Evolutionary conservation across 2,797 vertebrate species (phyloP).

Genomic region (Macropodus opercularis): DNA sequence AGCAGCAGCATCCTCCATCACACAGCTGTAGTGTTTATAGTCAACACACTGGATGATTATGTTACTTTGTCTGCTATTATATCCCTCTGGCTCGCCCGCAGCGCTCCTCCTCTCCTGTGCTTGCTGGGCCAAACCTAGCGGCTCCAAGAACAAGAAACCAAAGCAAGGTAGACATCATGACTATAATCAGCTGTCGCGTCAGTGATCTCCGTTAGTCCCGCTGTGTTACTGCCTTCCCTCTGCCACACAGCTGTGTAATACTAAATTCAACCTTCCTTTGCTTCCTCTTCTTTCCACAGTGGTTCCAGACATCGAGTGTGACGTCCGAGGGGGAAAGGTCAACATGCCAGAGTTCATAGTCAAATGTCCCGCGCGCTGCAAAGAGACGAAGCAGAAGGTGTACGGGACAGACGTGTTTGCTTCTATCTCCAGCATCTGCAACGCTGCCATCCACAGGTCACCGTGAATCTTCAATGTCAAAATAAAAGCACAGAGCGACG

Average conservation of each 20-base stretch:
- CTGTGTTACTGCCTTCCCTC: constrained; percentile 23
- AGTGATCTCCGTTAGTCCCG: constrained; percentile 38
- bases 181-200: constrained; percentile 1
- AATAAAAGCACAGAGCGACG: not conserved
- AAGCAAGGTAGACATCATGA: constrained; percentile 85
- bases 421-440: constrained; percentile 96
- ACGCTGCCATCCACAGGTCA: constrained; percentile 95
- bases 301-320: constrained; percentile 90
- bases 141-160: constrained; percentile 89
- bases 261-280: too few relatives aligned
- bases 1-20: constrained; percentile 8
- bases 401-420: constrained; percentile 93
- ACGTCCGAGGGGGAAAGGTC: constrained; percentile 93
- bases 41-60: constrained; percentile 47
- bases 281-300: constrained; percentile 72
- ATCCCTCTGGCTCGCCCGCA: constrained; percentile 67
- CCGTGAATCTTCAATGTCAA: not conserved
- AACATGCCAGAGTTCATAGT: constrained; percentile 94
- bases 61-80: constrained; percentile 48
- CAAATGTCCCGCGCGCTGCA: constrained; percentile 91
- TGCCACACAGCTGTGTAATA: not conserved
- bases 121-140: constrained; percentile 83
- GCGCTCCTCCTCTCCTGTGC: constrained; percentile 84
- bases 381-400: constrained; percentile 89
- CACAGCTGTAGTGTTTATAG: constrained; percentile 27